Evolutionary conservation across 92 coral and sea anemone genomes (phyloP), one percentile per base, ranked within the genome.

Genomic region (Phenganax stokvisi): DNA sequence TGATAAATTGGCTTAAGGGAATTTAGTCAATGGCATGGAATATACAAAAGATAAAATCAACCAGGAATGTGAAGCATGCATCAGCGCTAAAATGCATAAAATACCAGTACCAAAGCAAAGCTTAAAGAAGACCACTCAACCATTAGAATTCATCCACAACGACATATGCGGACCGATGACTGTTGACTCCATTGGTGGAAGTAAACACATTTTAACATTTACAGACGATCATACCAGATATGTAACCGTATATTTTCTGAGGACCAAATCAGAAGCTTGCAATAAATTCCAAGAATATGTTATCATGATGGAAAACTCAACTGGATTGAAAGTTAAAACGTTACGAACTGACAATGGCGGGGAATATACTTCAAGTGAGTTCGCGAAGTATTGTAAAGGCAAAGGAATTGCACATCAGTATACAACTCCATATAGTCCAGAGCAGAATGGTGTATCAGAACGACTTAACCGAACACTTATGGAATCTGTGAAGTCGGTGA

Each of bases 271-370:
- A 78, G 91, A 89, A 89, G 73, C 67, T 60, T 79, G 80, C 57
- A 16, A 83, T 8, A 84, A 84, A 79, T 84, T 84, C 75, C 77
- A 44, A 86, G 89, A 89, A 72, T 87, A 89, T 56, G 90, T 84
- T 73, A 78, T 16, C 65, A 71, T 71, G 63, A 59, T 10, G 54
- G 85, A 81, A 58, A 59, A 72, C 51, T 47, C 47, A 65, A 81
- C 85, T 7, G 85, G 85, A 6, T 13, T 59, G 71, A 76, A 81
- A 71, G 75, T 30, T 27, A 71, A 81, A 37, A 72, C 54, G 56
- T 0, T 81, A 47, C 62, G 85, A 81, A 71, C 78, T 57, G 85
- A 81, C 56, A 81, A 81, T 81, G 84, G 84, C 44, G 84, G 84
- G 57, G 77, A 74, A 52, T 83, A 83, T 57, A 60, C 55, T 20